phyloP scores from a whole-genome alignment of 1,140 invertebrate genomes.

The Helicoverpa armigera region DNA sequence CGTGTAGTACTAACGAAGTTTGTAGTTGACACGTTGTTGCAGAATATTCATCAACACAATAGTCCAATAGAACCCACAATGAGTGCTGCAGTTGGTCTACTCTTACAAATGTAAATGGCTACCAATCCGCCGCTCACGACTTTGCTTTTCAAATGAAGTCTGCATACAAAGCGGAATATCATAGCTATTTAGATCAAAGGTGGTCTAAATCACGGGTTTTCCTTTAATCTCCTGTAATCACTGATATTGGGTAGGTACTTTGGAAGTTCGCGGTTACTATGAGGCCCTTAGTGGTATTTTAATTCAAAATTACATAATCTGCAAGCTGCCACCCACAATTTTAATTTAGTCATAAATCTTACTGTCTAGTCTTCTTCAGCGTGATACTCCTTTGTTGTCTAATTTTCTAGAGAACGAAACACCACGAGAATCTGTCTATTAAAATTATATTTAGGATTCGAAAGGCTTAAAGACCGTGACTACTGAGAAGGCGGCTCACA shows the following conservation, averaged over 20 bases:
- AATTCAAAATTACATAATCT: too few species aligned
- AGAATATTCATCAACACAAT: conserved; percentile 22
- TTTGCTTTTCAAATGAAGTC: conserved; percentile 1
- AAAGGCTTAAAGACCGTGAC: too few species aligned
- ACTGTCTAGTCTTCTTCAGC: too few species aligned
- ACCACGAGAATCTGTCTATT: too few species aligned
- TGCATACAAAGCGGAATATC: background rate
- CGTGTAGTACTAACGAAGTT: conserved; percentile 14
- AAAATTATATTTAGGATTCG: too few species aligned
- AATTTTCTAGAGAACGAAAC: too few species aligned
- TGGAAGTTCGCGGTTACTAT: too few species aligned
- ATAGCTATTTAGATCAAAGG: background rate
- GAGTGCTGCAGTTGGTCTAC: background rate
- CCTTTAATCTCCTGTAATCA: background rate
- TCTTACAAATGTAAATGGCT: conserved; percentile 32
- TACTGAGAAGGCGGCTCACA: too few species aligned
- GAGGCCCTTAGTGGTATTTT: too few species aligned
- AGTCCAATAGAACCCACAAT: conserved; percentile 1
- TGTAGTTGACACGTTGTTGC: conserved; percentile 1
- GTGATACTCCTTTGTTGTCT: too few species aligned
- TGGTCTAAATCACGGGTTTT: conserved; percentile 1
- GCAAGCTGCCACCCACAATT: too few species aligned
- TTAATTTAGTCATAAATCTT: too few species aligned
- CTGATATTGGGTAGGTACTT: background rate
- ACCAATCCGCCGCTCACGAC: conserved; percentile 15